Evolutionary conservation across 2,113 vertebrate genomes (phyloP), one percentile per base, ranked within the genome.

Genomic region (Micromys minutus): DNA sequence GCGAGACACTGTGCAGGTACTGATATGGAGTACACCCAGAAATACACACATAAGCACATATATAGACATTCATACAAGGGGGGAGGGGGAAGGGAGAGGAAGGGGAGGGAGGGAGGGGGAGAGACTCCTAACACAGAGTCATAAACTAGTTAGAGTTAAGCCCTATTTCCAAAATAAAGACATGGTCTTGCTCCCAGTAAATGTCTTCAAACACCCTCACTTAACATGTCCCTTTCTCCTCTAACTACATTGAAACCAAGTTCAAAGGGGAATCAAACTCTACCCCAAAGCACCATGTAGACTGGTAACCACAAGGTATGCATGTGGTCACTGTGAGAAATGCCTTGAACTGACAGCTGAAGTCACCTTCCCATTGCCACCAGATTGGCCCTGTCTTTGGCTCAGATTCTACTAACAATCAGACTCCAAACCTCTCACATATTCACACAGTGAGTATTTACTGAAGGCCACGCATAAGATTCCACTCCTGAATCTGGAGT

Each of bases 181-280:
- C 0, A 0, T 11, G 47, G 26, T 4, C 16, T 61, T 47, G 10
- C 9, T 52, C 5, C 39, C 59, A 45, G 7, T 21, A 29, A 12
- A 74, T 12, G 21, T 55, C 36, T 79, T 50, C 36, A 50, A 42
- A 50, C 24, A 17, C 22, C n/a, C 22, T 21, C 39, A 16, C 19
- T n/a, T 8, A 36, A n/a, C 3, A 3, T 6, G 50, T 16, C 9
- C 2, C 16, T 36, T 31, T 36, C 26, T 52, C 47, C 63, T 42
- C 45, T 42, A 21, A 39, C 31, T 19, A 61, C 15, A 34, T 29
- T 75, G 21, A 84, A 69, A 61, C 39, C 16, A 81, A 61, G 34
- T 21, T 45, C 71, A 87, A 79, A 74, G 1, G 19, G 47, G 61
- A 39, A 61, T 86, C 76, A 39, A 19, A 13, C 22, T 21, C 47